A percentile compares a stretch with the other conserved stretches of the same genome.
Conservation (phyloP, 2,113 vertebrate species). For the Myocastor coypus region DNA sequence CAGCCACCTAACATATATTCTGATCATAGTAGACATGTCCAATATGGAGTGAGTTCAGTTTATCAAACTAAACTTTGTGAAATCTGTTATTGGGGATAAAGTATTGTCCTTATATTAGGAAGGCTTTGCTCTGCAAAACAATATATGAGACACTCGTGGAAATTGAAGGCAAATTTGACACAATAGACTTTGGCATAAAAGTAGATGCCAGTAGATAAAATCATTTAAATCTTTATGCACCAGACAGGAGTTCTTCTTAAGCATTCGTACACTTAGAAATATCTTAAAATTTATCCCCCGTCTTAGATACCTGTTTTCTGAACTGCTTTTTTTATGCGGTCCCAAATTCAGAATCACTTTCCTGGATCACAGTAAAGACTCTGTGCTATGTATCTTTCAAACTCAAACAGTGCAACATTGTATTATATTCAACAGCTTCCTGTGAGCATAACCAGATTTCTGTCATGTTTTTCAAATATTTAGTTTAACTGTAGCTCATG, state of each 20-base stretch:
- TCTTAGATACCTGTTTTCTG: neutral
- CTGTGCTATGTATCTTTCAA: neutral
- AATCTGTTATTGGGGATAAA: neutral
- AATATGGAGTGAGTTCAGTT: neutral
- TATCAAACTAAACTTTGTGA: neutral
- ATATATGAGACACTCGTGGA: neutral
- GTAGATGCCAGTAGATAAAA: neutral
- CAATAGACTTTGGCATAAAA: neutral
- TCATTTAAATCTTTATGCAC: neutral
- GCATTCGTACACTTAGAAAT: neutral
- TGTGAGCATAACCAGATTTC: neutral
- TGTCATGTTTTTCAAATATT: constrained; percentile 13
- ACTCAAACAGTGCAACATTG: neutral
- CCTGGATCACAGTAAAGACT: neutral
- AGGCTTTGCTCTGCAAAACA: neutral
- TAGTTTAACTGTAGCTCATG: neutral
- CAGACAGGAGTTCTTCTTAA: neutral
- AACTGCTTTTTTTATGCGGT: neutral
- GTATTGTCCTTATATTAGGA: neutral
- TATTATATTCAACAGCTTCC: neutral
- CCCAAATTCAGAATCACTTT: neutral
- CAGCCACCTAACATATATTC: neutral
- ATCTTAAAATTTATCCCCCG: neutral
- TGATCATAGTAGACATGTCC: neutral
- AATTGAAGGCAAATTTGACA: neutral